Conservation (phyloP, 2,797 vertebrate genomes). For the Poecilia picta region DNA sequence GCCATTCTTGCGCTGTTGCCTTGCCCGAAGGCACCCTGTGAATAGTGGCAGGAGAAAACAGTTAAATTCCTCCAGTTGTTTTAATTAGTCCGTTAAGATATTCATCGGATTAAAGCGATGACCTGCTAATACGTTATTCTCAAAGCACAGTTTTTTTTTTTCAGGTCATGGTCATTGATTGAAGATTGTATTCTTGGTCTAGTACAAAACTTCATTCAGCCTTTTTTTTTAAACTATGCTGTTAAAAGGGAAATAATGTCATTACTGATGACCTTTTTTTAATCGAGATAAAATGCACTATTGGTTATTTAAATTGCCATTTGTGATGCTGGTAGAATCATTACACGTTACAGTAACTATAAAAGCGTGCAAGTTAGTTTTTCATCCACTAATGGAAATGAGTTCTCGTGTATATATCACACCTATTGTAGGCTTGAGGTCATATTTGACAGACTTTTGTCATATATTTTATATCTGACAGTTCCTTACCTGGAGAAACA, state of each 20-base stretch:
- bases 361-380: slow-evolving; percentile 8
- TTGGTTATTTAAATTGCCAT: slow-evolving; percentile 2
- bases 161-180: slow-evolving; percentile 30
- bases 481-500: slow-evolving; percentile 28
- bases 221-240: neutral
- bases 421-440: slow-evolving; percentile 36
- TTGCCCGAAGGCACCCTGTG: slow-evolving; percentile 33
- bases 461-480: slow-evolving; percentile 44
- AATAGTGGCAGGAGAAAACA: slow-evolving; percentile 23
- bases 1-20: slow-evolving; percentile 30
- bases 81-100: slow-evolving; percentile 45
- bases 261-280: slow-evolving; percentile 8
- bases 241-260: slow-evolving; percentile 1
- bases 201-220: slow-evolving; percentile 5
- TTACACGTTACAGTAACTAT: neutral
- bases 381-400: slow-evolving; percentile 9
- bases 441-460: slow-evolving; percentile 40
- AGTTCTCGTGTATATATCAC: slow-evolving; percentile 6
- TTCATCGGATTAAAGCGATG: slow-evolving; percentile 47
- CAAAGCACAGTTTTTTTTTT: slow-evolving; percentile 1
- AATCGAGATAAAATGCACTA: slow-evolving; percentile 2
- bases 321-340: neutral
- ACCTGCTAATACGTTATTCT: slow-evolving; percentile 36
- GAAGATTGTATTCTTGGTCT: slow-evolving; percentile 18
- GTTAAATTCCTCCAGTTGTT: slow-evolving; percentile 46